phyloP scores from a whole-genome alignment of 2,113 vertebrate species.

The Sander lucioperca region DNA sequence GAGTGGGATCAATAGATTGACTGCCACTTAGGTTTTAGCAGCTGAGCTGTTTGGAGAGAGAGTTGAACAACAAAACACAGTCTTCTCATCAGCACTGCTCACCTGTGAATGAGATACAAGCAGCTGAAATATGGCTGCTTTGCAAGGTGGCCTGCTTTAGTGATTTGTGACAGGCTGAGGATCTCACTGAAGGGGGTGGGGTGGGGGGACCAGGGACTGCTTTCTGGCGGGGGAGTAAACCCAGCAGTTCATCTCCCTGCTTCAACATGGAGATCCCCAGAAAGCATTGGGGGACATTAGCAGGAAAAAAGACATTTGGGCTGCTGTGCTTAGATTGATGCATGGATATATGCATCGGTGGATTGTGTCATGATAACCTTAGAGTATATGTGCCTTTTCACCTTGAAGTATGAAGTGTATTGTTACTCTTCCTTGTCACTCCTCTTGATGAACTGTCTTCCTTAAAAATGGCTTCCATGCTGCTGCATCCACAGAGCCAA shows the following conservation, averaged over 20 bases:
- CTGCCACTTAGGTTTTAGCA: neutral
- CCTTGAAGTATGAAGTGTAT: slow-evolving; percentile 57
- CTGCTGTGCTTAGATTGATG: slow-evolving; percentile 29
- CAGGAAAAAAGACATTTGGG: slow-evolving; percentile 5
- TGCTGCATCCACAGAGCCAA: slow-evolving; percentile 5
- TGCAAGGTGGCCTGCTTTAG: neutral
- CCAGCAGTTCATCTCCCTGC: slow-evolving; percentile 11
- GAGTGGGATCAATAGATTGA: neutral
- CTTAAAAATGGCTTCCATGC: slow-evolving; percentile 45
- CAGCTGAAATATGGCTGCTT: neutral
- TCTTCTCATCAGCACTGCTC: neutral
- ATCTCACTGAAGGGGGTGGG: neutral
- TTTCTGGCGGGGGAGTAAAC: neutral
- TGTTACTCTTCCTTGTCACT: slow-evolving; percentile 54
- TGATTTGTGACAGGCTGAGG: neutral
- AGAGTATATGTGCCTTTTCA: slow-evolving; percentile 44
- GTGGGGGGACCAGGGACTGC: neutral
- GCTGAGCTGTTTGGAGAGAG: neutral
- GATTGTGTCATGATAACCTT: slow-evolving; percentile 38
- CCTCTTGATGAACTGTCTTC: slow-evolving; percentile 51
- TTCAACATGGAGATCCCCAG: neutral
- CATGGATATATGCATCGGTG: slow-evolving; percentile 37
- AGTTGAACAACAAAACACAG: neutral
- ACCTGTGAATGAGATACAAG: slow-evolving; percentile 9
- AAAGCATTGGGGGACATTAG: neutral